Conservation (phyloP, 2,888 invertebrate genomes). For the Microplitis manilae region DNA sequence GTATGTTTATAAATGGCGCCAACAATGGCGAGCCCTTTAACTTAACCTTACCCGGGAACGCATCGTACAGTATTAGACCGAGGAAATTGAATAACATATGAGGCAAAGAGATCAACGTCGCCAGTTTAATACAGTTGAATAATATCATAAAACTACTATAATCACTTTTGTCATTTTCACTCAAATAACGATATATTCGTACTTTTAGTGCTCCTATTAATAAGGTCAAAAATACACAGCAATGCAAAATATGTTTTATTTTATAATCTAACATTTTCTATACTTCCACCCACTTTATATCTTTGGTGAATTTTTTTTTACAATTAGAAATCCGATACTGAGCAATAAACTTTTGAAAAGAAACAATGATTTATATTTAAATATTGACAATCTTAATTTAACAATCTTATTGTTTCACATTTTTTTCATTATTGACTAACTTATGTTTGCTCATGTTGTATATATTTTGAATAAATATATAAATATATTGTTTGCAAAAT, state of each 20-base stretch:
- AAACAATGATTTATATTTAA: too few relatives aligned
- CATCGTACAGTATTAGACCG: constrained; percentile 91
- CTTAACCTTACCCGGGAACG: constrained; percentile 92
- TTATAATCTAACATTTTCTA: constrained; percentile 74
- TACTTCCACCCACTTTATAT: too few relatives aligned
- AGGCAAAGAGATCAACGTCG: constrained; percentile 89
- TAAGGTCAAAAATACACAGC: constrained; percentile 78
- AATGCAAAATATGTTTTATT: constrained; percentile 87
- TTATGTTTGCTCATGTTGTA: too few relatives aligned
- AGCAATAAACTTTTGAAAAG: too few relatives aligned
- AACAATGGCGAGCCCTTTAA: constrained; percentile 91
- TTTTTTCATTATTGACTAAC: too few relatives aligned
- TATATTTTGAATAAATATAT: too few relatives aligned
- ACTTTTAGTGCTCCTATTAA: constrained; percentile 83
- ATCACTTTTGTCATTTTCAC: constrained; percentile 72
- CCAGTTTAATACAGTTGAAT: constrained; percentile 81
- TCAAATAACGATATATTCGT: constrained; percentile 61
- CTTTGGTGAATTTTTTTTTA: too few relatives aligned
- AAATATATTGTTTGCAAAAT: too few relatives aligned
- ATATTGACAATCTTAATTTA: too few relatives aligned
- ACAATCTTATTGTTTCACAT: too few relatives aligned
- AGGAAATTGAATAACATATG: constrained; percentile 91
- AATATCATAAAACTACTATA: constrained; percentile 86
- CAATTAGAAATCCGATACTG: too few relatives aligned
- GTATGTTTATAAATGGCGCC: constrained; percentile 94